phyloP scores from a whole-genome alignment of 2,113 vertebrate genomes.

The Helogale parvula region DNA sequence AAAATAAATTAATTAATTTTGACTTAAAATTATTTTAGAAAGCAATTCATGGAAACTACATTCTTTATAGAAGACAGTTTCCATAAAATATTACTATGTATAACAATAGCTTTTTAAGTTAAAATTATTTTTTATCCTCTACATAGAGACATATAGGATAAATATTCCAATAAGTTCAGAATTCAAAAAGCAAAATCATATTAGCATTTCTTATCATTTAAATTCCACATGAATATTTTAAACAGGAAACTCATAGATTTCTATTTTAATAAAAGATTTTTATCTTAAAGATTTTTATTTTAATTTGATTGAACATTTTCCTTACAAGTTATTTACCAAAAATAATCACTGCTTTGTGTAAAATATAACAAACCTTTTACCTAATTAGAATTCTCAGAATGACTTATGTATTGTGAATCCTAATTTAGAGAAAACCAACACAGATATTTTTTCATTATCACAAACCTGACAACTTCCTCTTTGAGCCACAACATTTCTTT shows the following conservation, averaged over 20 bases:
- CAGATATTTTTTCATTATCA: constrained; percentile 8
- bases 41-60: neutral
- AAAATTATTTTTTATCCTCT: constrained; percentile 3
- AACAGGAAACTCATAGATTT: neutral
- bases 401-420: neutral
- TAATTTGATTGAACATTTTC: neutral
- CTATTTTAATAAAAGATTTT: neutral
- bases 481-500: constrained; percentile 18
- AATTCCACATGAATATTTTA: neutral
- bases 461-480: constrained; percentile 12
- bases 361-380: neutral
- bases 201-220: neutral
- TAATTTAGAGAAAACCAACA: constrained; percentile 51
- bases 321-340: constrained; percentile 11
- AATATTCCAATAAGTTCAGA: neutral
- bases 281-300: constrained; percentile 13
- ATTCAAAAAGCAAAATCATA: neutral
- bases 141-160: neutral
- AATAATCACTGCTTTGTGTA: neutral
- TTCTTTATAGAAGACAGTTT: neutral
- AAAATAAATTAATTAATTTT: neutral
- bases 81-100: neutral
- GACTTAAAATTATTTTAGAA: constrained; percentile 46
- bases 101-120: neutral
- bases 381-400: constrained; percentile 37